Conservation (phyloP, 2,888 invertebrate genomes). For the Hemithea aestivaria region DNA sequence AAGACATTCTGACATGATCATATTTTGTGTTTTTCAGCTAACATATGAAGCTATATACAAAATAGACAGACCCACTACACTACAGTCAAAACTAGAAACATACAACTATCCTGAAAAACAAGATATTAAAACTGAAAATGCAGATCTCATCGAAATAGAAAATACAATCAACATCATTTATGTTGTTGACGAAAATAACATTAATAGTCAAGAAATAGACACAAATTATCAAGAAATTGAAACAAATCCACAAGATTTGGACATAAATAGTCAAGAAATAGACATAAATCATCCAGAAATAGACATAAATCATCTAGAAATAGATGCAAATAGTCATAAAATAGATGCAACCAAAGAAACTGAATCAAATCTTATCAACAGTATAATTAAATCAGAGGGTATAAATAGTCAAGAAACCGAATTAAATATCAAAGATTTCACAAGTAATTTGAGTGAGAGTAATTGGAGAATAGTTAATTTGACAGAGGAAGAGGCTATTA, state of each 20-base stretch:
- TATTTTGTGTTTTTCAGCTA: slow-evolving; percentile 30
- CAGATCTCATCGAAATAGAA: slow-evolving; percentile 3
- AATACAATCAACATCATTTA: slow-evolving; percentile 14
- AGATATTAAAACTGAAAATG: slow-evolving; percentile 21
- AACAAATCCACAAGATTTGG: no score
- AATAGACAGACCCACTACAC: slow-evolving; percentile 35
- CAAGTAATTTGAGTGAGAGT: slow-evolving; percentile 21
- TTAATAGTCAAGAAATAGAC: no score
- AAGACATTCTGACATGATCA: no score
- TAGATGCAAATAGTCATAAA: not conserved
- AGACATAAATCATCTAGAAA: not conserved
- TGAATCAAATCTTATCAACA: not conserved
- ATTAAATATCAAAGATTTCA: slow-evolving; percentile 17
- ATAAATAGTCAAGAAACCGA: slow-evolving; percentile 13
- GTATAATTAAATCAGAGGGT: slow-evolving; percentile 3
- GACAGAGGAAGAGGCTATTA: slow-evolving; percentile 57
- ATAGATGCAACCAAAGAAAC: not conserved
- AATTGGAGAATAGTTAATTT: slow-evolving; percentile 54
- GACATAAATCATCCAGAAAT: not conserved
- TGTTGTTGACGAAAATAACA: no score
- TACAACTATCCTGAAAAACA: slow-evolving; percentile 24
- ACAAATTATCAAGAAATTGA: no score
- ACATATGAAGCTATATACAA: slow-evolving; percentile 50
- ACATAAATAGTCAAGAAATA: not conserved
- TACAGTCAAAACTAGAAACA: slow-evolving; percentile 39